Conservation (phyloP, 2,797 vertebrate genomes). For the Salarias fasciatus region DNA sequence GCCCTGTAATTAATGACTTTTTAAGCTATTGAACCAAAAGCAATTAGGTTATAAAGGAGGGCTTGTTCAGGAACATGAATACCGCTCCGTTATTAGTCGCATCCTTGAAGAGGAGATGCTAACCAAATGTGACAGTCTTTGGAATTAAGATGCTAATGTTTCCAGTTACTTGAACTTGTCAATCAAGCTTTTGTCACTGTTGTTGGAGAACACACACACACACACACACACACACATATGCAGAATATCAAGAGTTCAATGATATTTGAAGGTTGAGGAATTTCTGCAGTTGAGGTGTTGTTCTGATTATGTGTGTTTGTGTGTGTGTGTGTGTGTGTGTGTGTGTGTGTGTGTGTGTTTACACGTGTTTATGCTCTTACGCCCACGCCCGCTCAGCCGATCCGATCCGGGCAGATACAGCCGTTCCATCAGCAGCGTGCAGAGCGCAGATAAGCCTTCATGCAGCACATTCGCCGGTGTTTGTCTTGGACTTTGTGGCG, state of each 20-base stretch:
- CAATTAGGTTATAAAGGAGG: slow-evolving; percentile 83
- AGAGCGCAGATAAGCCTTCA: slow-evolving; percentile 70
- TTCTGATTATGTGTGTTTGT: too few species aligned
- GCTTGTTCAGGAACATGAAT: slow-evolving; percentile 80
- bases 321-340: too few species aligned
- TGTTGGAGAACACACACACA: slow-evolving; percentile 3
- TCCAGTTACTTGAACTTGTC: slow-evolving; percentile 77
- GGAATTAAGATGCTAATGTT: slow-evolving; percentile 81
- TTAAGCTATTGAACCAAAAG: slow-evolving; percentile 85
- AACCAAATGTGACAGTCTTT: slow-evolving; percentile 76
- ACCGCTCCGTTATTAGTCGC: slow-evolving; percentile 78
- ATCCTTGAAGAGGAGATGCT: slow-evolving; percentile 79
- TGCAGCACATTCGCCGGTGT: slow-evolving; percentile 72
- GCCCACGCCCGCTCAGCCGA: slow-evolving; percentile 50
- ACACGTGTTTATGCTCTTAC: slow-evolving; percentile 27
- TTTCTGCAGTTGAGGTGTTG: too few species aligned
- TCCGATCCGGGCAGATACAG: slow-evolving; percentile 64
- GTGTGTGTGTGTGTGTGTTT: slow-evolving; percentile 7
- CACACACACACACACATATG: too few species aligned
- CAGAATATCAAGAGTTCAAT: slow-evolving; percentile 66
- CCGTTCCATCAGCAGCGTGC: slow-evolving; percentile 67
- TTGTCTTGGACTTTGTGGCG: slow-evolving; percentile 78
- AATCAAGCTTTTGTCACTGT: slow-evolving; percentile 64
- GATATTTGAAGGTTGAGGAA: slow-evolving; percentile 66
- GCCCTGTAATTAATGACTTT: slow-evolving; percentile 87